Evolutionary conservation across 2,797 vertebrate species (phyloP).

Genomic region (Pempheris klunzingeri): DNA sequence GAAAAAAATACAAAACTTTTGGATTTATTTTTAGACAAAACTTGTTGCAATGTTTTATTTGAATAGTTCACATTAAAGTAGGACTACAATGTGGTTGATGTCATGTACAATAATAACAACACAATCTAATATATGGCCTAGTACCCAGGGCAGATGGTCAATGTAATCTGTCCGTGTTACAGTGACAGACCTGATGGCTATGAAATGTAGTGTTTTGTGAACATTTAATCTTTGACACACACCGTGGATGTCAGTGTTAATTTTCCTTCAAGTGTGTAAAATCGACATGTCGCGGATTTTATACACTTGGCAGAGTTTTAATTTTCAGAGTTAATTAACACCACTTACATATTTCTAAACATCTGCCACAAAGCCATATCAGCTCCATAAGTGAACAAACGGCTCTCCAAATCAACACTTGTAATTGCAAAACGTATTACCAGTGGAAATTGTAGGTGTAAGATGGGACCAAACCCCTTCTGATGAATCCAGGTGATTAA

Average conservation of each 20-base stretch:
- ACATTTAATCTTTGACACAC: neutral
- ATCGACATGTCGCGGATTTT: neutral
- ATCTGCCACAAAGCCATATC: neutral
- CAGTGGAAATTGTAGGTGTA: neutral
- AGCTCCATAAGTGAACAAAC: neutral
- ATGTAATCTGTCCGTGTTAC: neutral
- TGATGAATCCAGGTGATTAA: conserved; percentile 24
- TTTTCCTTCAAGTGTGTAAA: neutral
- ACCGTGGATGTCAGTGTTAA: neutral
- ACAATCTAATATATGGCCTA: neutral
- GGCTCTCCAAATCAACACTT: neutral
- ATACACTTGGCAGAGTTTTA: conserved; percentile 1
- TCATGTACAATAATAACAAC: neutral
- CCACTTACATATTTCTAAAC: conserved; percentile 8
- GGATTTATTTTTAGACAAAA: too few relatives aligned
- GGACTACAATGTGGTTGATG: neutral
- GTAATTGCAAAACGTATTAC: neutral
- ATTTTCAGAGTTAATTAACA: neutral
- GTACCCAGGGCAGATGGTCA: neutral
- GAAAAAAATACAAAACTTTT: too few relatives aligned
- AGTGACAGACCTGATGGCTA: neutral
- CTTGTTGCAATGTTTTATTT: neutral
- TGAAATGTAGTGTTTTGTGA: neutral
- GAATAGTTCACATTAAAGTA: neutral
- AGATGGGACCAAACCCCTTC: neutral